These are phyloP conservation scores for Papilio polytes DNA, from an alignment of 1,140 invertebrate genomes.

Conservation along the genomic window DNA sequence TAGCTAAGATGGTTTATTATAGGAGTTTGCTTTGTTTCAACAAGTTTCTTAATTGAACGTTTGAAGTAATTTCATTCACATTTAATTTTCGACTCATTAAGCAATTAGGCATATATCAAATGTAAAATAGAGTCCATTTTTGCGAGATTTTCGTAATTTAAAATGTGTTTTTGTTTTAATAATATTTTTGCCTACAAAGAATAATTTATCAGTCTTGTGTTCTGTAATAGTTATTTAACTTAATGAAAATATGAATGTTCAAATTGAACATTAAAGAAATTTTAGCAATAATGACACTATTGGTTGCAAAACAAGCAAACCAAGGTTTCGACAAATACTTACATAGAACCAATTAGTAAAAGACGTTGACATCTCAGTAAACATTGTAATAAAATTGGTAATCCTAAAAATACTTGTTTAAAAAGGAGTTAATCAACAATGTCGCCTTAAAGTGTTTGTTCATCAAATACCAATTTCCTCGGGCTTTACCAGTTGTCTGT, in stretches of 20 bases:
- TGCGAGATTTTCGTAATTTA: background rate
- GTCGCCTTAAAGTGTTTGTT: slow-evolving; percentile 40
- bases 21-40: background rate
- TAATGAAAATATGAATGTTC: too few species aligned
- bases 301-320: too few species aligned
- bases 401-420: slow-evolving; percentile 27
- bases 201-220: too few species aligned
- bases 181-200: too few species aligned
- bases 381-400: background rate
- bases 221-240: too few species aligned
- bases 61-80: background rate
- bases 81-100: background rate
- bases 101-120: background rate
- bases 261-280: too few species aligned
- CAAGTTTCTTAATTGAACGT: background rate
- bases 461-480: slow-evolving; percentile 39
- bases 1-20: background rate
- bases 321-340: background rate
- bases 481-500: slow-evolving; percentile 39
- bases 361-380: background rate
- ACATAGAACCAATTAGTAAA: background rate
- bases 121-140: background rate
- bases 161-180: too few species aligned
- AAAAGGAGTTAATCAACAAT: slow-evolving; percentile 37
- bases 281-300: too few species aligned